A percentile compares a stretch with the other conserved stretches of the same genome.
Conservation (phyloP, 1,140 invertebrate genomes). For the Gonatopus flavifemur region DNA sequence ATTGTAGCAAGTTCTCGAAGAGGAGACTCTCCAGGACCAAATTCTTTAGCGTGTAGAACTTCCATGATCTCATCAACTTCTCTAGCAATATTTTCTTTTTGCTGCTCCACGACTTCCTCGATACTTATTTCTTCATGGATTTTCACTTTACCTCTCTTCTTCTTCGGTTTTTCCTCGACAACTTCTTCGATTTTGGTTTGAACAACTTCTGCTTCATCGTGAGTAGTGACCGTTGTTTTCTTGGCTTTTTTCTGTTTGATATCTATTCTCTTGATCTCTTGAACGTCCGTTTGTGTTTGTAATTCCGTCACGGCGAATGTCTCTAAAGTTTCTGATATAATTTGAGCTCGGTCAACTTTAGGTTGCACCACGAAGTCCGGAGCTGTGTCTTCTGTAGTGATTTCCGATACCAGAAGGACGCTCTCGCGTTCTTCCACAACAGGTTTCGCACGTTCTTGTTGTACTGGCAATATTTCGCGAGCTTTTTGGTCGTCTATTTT, state of each 20-base stretch:
- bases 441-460: conserved; percentile 56
- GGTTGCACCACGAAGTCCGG: conserved; percentile 43
- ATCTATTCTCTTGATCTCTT: conserved; percentile 53
- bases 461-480: conserved; percentile 44
- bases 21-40: conserved; percentile 76
- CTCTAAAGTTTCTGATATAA: conserved; percentile 46
- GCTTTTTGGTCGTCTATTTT: conserved; percentile 62
- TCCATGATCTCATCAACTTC: conserved; percentile 77
- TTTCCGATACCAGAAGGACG: conserved; percentile 62
- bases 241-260: conserved; percentile 42
- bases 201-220: conserved; percentile 34
- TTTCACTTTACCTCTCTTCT: conserved; percentile 53
- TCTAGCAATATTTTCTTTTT: conserved; percentile 64
- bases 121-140: conserved; percentile 53
- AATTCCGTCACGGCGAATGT: conserved; percentile 54
- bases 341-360: conserved; percentile 34
- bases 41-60: conserved; percentile 72
- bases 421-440: conserved; percentile 60
- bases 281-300: conserved; percentile 48
- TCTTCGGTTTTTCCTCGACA: conserved; percentile 36
- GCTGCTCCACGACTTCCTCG: conserved; percentile 61
- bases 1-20: conserved; percentile 80
- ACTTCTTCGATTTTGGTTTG: conserved; percentile 19
- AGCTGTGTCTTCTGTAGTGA: conserved; percentile 59
- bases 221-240: conserved; percentile 36